Conservation (phyloP, 2,113 vertebrate species). For the Accipiter virgatus region DNA sequence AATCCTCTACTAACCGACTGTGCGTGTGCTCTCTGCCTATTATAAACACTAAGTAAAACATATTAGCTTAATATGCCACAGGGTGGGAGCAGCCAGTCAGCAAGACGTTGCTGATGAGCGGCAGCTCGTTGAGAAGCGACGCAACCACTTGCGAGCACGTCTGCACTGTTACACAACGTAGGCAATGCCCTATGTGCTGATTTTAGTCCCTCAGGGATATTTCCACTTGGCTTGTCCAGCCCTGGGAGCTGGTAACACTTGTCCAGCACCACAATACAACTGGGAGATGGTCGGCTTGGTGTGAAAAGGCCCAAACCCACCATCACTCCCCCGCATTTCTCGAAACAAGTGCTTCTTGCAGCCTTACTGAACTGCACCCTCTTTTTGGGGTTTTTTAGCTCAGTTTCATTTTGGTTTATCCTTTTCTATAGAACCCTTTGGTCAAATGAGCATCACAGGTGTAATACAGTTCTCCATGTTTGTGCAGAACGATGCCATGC, state of each 20-base stretch:
- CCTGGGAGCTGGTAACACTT: neutral
- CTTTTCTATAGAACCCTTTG: neutral
- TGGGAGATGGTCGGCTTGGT: neutral
- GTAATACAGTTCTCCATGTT: too few species aligned
- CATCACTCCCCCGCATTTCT: neutral
- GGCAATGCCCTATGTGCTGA: rapidly evolving
- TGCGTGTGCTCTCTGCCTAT: neutral
- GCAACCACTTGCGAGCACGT: neutral
- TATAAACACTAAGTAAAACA: neutral
- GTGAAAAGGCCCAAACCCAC: neutral
- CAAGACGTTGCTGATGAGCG: neutral
- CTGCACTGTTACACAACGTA: neutral
- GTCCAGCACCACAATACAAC: rapidly evolving
- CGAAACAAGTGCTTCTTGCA: neutral
- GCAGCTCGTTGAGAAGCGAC: neutral
- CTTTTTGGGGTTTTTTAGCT: neutral
- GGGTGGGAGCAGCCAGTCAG: neutral
- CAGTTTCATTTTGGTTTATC: neutral
- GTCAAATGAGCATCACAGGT: neutral
- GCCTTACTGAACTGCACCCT: neutral
- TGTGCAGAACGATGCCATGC: neutral
- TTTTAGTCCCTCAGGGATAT: neutral
- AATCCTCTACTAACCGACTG: neutral
- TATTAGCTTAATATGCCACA: neutral
- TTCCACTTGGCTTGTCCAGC: neutral